Evolutionary conservation across 2,113 vertebrate species (phyloP).

Genomic region (Ochotona princeps): DNA sequence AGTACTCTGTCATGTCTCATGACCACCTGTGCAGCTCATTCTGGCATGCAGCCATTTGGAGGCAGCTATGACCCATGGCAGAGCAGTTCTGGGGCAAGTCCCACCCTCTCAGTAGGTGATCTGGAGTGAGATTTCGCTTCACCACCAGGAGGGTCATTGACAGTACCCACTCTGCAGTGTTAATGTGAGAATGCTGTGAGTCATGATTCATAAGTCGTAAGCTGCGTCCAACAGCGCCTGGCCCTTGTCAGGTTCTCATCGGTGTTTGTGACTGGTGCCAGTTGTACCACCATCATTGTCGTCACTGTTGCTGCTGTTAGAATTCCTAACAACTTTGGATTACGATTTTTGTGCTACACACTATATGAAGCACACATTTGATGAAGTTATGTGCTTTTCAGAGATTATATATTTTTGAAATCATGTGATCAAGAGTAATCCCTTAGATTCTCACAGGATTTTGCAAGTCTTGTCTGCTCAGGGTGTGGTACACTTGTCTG

Average conservation of each 20-base stretch:
- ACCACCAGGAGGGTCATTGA: neutral
- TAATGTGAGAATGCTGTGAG: neutral
- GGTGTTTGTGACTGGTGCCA: fast-evolving
- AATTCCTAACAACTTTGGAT: neutral
- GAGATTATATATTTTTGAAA: neutral
- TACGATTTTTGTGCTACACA: neutral
- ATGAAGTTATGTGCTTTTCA: neutral
- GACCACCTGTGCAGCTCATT: neutral
- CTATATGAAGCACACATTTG: conserved; percentile 79
- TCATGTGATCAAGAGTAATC: neutral
- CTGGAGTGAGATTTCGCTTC: neutral
- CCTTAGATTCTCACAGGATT: neutral
- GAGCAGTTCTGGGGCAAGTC: neutral
- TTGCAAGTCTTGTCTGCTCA: neutral
- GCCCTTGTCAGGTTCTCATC: fast-evolving
- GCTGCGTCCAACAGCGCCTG: neutral
- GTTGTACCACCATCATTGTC: fast-evolving
- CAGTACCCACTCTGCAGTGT: neutral
- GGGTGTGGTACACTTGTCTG: conserved; percentile 17
- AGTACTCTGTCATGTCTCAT: neutral
- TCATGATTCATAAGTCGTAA: too few relatives aligned
- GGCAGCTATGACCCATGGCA: neutral
- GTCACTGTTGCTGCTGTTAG: neutral
- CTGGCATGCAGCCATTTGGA: neutral
- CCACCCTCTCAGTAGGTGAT: neutral